phyloP scores from a whole-genome alignment of 2,113 vertebrate genomes.

The Nothoprocta perdicaria region DNA sequence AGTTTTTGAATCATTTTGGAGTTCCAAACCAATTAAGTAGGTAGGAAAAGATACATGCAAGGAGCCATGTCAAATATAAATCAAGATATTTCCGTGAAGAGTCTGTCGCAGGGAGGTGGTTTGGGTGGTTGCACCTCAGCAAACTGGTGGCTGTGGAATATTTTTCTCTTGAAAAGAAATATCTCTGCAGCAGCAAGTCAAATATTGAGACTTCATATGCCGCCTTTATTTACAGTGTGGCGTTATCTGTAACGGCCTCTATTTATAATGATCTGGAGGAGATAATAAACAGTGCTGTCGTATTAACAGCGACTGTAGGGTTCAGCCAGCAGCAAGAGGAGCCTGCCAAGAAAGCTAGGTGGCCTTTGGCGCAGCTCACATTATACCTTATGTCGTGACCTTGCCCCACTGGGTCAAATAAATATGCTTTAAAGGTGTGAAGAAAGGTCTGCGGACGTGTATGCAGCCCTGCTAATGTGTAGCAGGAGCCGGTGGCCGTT shows the following conservation, averaged over 20 bases:
- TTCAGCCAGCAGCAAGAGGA: conserved; percentile 61
- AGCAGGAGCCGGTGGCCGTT: background rate
- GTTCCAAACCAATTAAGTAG: background rate
- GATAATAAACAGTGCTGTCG: conserved; percentile 66
- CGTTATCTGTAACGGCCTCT: conserved; percentile 58
- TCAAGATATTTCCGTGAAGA: background rate
- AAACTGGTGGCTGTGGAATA: background rate
- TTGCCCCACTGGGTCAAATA: conserved; percentile 1
- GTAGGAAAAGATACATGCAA: background rate
- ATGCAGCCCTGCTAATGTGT: background rate
- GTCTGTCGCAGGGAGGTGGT: background rate
- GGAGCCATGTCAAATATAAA: background rate
- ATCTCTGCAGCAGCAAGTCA: conserved; percentile 43
- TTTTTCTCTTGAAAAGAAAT: conserved; percentile 40
- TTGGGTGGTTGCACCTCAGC: background rate
- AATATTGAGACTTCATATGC: conserved; percentile 63
- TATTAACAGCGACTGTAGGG: conserved; percentile 43
- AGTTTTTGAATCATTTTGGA: background rate
- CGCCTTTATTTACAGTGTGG: conserved; percentile 52
- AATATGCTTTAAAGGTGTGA: background rate
- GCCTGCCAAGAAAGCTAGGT: conserved; percentile 66
- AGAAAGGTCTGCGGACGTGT: conserved; percentile 8
- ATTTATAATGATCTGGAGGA: conserved; percentile 62
- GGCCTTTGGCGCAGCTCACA: conserved; percentile 26
- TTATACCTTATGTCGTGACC: background rate